Conservation (phyloP, 1,140 invertebrate genomes). For the Lycorma delicatula region DNA sequence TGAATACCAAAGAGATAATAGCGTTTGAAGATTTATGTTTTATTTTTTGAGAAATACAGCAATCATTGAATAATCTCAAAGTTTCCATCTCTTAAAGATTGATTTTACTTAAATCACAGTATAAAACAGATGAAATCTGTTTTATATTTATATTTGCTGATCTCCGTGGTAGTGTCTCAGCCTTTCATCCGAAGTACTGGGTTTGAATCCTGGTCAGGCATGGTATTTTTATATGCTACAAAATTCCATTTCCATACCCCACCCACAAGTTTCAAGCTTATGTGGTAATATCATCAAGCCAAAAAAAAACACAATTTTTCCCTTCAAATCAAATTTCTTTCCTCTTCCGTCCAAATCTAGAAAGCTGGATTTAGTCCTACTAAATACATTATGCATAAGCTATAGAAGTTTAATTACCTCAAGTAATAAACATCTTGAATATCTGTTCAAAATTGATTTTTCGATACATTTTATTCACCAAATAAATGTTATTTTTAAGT, state of each 20-base stretch:
- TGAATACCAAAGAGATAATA: neutral
- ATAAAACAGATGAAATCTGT: constrained; percentile 2
- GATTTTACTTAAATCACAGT: neutral
- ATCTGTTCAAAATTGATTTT: neutral
- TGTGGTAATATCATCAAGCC: no score
- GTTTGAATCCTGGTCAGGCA: no score
- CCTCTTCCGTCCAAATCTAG: constrained; percentile 5
- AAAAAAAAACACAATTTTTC: neutral
- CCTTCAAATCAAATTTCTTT: neutral
- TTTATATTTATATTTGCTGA: no score
- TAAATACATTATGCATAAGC: neutral
- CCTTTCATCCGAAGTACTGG: no score
- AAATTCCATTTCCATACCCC: no score
- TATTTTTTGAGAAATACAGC: neutral
- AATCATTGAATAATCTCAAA: neutral
- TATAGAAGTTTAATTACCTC: constrained; percentile 2
- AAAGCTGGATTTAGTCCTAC: neutral
- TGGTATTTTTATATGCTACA: no score
- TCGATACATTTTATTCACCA: no score
- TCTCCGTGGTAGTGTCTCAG: no score
- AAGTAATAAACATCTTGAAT: constrained; percentile 3
- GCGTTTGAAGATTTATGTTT: neutral
- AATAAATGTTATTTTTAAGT: neutral
- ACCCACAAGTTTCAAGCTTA: no score
- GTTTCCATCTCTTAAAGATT: constrained; percentile 3